These are phyloP conservation scores for Xestia sexstrigata DNA, from an alignment of 2,888 invertebrate species.

Conservation along the genomic window DNA sequence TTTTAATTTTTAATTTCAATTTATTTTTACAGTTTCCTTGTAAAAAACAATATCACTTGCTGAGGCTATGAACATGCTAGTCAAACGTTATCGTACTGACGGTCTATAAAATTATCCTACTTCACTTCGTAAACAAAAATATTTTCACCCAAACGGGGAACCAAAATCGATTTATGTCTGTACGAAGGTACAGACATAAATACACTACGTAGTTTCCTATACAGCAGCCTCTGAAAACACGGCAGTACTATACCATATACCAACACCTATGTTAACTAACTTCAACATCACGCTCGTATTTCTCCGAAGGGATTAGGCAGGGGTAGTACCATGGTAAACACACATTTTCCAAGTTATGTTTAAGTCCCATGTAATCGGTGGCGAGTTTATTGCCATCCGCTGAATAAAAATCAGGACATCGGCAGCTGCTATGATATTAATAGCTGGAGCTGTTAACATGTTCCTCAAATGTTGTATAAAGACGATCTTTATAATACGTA, in stretches of 20 bases:
- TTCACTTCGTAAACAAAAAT: neutral
- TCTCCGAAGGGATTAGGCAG: neutral
- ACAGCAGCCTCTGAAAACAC: neutral
- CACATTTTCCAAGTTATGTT: neutral
- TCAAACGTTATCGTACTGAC: no score
- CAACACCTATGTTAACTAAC: neutral
- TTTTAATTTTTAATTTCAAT: no score
- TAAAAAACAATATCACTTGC: neutral
- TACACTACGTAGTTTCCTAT: neutral
- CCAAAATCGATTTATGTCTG: slow-evolving; percentile 6
- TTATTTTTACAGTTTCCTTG: no score
- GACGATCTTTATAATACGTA: neutral
- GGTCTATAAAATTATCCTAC: neutral
- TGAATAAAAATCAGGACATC: neutral
- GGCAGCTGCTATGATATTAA: neutral
- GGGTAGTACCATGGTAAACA: neutral
- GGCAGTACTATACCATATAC: neutral
- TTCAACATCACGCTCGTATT: no score
- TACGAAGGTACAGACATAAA: no score
- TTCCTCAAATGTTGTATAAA: neutral
- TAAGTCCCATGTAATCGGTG: neutral
- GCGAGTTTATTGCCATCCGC: neutral
- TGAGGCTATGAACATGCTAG: neutral
- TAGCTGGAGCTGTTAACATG: no score
- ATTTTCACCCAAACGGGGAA: neutral